These are phyloP conservation scores for Philonicus albiceps DNA, from an alignment of 2,888 invertebrate species.

Conservation along the genomic window DNA sequence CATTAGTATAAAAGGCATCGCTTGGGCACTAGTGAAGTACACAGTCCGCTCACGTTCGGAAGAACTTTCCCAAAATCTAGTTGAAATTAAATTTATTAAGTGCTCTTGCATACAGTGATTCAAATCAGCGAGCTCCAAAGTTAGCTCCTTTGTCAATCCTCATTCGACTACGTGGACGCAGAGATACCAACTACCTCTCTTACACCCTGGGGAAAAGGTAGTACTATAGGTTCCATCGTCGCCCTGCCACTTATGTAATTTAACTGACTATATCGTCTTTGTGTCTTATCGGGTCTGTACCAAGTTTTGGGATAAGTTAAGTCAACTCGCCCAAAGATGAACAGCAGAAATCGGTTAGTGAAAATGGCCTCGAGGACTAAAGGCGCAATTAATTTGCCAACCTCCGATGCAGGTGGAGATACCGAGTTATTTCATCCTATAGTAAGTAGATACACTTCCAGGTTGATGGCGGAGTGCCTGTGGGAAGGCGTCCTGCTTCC, in stretches of 20 bases:
- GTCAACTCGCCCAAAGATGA: not conserved
- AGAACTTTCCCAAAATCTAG: not conserved
- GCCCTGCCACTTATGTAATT: not conserved
- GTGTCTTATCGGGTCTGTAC: not conserved
- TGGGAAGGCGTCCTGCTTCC: not conserved
- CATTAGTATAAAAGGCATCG: not conserved
- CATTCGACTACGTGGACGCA: not conserved
- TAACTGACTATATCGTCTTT: not conserved
- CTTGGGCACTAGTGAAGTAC: not conserved
- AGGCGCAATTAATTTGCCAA: not conserved
- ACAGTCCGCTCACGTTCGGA: not conserved
- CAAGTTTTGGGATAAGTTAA: not conserved
- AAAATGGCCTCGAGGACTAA: not conserved
- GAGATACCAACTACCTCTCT: not conserved
- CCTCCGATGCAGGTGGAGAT: not conserved
- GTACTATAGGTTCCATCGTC: not conserved
- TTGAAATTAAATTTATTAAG: not conserved
- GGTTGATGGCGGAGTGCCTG: not conserved
- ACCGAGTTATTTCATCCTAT: not conserved
- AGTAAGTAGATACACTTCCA: not conserved
- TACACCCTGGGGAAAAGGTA: not conserved
- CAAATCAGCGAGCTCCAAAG: not conserved
- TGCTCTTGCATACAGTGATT: not conserved
- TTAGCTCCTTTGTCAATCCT: not conserved
- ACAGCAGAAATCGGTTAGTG: not conserved